These are phyloP conservation scores for Podarcis siculus DNA, from an alignment of 2,797 vertebrate genomes.

Conservation along the genomic window DNA sequence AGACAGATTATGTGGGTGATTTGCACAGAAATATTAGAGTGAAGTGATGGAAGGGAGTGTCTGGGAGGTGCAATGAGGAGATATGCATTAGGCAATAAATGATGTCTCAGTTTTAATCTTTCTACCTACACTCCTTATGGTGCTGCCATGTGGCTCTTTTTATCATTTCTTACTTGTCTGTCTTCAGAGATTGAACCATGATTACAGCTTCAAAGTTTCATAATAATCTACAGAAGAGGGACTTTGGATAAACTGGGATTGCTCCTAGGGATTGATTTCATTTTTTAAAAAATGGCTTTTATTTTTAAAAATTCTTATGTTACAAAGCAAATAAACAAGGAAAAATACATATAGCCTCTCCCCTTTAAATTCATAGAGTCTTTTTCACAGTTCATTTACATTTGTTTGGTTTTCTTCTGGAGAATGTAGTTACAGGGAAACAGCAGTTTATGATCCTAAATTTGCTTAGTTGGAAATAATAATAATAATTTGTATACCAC, in stretches of 20 bases:
- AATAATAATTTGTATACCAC: no score
- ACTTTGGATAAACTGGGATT: not conserved
- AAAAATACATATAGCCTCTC: no score
- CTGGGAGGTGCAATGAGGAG: slow-evolving; percentile 60
- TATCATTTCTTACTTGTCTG: slow-evolving; percentile 24
- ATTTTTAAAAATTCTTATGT: no score
- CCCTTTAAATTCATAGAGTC: no score
- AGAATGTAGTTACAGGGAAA: not conserved
- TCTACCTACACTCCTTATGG: slow-evolving; percentile 77
- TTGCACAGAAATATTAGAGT: slow-evolving; percentile 66
- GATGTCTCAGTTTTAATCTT: slow-evolving; percentile 73
- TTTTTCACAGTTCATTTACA: no score
- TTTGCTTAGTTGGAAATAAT: not conserved
- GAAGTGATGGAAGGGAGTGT: slow-evolving; percentile 57
- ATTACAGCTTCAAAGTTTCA: slow-evolving; percentile 29
- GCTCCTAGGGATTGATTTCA: not conserved
- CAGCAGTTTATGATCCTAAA: not conserved
- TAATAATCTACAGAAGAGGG: not conserved
- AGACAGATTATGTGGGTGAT: slow-evolving; percentile 67
- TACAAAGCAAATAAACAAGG: no score
- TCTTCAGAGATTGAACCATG: slow-evolving; percentile 11
- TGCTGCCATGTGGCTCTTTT: slow-evolving; percentile 68
- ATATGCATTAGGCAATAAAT: slow-evolving; percentile 69
- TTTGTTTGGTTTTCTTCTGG: no score
- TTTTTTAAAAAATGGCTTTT: not conserved